Evolutionary conservation across 2,888 invertebrate genomes (phyloP).

Genomic region (Melipona beecheii): DNA sequence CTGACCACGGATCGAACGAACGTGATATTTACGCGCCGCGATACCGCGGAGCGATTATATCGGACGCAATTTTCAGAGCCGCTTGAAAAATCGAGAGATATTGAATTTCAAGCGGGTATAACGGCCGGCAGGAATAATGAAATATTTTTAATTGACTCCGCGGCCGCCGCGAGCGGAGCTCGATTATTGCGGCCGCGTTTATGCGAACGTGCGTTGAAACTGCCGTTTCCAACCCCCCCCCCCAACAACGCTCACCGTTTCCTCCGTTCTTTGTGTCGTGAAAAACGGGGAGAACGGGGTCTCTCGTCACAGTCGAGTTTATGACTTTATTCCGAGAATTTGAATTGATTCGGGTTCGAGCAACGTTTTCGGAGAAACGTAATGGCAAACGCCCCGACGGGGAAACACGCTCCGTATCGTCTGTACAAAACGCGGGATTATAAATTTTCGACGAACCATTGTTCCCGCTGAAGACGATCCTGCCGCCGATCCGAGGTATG

Average conservation of each 20-base stretch:
- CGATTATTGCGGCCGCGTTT: constrained; percentile 29
- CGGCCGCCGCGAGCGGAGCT: background rate
- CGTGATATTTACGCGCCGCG: background rate
- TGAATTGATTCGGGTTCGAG: background rate
- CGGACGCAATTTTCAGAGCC: constrained; percentile 20
- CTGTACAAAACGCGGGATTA: background rate
- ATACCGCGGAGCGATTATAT: constrained; percentile 13
- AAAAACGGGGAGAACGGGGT: too few species aligned
- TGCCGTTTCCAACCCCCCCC: too few species aligned
- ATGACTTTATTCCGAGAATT: background rate
- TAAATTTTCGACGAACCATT: background rate
- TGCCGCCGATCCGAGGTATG: background rate
- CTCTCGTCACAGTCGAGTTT: background rate
- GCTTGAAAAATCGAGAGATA: constrained; percentile 35
- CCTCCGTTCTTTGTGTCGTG: background rate
- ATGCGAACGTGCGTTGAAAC: constrained; percentile 6
- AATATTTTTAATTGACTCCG: constrained; percentile 41
- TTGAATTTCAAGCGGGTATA: constrained; percentile 10
- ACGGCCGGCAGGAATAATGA: constrained; percentile 21
- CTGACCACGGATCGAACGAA: constrained; percentile 14
- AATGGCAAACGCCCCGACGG: background rate
- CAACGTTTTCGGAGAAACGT: fast-evolving
- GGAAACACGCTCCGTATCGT: too few species aligned
- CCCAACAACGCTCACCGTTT: background rate
- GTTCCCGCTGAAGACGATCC: constrained; percentile 3